Percentiles rank a stretch among this genome's conserved stretches.
phyloP scores from a whole-genome alignment of 2,888 invertebrate species.

The Macrophya annulata region DNA sequence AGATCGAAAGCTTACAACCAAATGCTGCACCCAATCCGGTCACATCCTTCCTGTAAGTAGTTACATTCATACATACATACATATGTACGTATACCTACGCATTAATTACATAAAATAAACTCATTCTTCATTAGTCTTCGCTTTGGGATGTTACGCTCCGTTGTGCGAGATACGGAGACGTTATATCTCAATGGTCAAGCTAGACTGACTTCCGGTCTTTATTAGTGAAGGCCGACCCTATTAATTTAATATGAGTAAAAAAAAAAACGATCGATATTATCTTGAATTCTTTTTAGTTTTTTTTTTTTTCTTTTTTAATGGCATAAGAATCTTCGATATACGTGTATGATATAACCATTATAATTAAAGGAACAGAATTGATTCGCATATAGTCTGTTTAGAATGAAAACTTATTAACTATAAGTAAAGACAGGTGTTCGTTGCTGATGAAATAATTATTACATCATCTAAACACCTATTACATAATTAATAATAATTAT shows the following conservation, averaged over 20 bases:
- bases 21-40: slow-evolving; percentile 37
- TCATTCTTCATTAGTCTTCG: slow-evolving; percentile 40
- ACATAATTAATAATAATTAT: slow-evolving; percentile 20
- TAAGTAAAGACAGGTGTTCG: slow-evolving; percentile 6
- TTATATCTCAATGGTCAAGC: slow-evolving; percentile 35
- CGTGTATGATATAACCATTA: not conserved
- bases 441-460: slow-evolving; percentile 22
- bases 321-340: not conserved
- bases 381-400: not conserved
- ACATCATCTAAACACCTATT: not conserved
- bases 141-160: slow-evolving; percentile 33
- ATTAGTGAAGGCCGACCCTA: slow-evolving; percentile 17
- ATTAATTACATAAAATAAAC: slow-evolving; percentile 37
- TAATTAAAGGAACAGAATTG: slow-evolving; percentile 19
- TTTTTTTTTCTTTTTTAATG: not conserved
- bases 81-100: not conserved
- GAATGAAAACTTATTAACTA: not conserved
- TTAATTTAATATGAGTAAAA: slow-evolving; percentile 1
- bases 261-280: not conserved
- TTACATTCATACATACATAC: not conserved
- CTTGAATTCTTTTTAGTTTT: not conserved
- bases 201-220: slow-evolving; percentile 40
- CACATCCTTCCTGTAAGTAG: slow-evolving; percentile 25
- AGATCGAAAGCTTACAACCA: slow-evolving; percentile 35
- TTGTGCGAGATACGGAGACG: slow-evolving; percentile 39